Conservation (phyloP, 92 coral and sea anemone species). For the Actinernus sp. region DNA sequence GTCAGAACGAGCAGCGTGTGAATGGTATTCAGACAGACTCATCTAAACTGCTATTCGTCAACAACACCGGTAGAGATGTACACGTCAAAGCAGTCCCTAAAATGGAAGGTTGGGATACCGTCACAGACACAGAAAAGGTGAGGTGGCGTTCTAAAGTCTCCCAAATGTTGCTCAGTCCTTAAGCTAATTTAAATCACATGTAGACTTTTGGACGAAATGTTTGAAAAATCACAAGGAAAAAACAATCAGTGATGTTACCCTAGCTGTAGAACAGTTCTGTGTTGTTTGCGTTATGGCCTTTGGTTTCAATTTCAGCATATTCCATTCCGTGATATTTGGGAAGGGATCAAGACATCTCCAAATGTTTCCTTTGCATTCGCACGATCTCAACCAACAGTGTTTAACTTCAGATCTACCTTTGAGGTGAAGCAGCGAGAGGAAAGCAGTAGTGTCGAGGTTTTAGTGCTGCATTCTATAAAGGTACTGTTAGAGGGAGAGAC, state of each 20-base stretch:
- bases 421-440: background rate
- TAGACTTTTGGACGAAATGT: too few species aligned
- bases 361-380: background rate
- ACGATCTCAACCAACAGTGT: background rate
- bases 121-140: background rate
- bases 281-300: too few species aligned
- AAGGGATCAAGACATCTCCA: background rate
- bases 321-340: background rate
- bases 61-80: background rate
- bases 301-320: background rate
- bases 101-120: background rate
- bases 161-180: too few species aligned
- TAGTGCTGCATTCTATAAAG: too few species aligned
- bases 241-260: too few species aligned
- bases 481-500: too few species aligned
- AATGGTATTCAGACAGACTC: background rate
- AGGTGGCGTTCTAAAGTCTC: too few species aligned
- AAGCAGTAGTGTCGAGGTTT: too few species aligned
- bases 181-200: too few species aligned
- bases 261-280: too few species aligned
- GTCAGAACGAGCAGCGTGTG: background rate
- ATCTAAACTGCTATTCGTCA: background rate
- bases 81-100: background rate
- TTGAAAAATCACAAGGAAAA: too few species aligned
- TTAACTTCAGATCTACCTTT: background rate